These are phyloP conservation scores for Lithophane semibrunnea DNA, from an alignment of 2,888 invertebrate genomes.

Conservation along the genomic window DNA sequence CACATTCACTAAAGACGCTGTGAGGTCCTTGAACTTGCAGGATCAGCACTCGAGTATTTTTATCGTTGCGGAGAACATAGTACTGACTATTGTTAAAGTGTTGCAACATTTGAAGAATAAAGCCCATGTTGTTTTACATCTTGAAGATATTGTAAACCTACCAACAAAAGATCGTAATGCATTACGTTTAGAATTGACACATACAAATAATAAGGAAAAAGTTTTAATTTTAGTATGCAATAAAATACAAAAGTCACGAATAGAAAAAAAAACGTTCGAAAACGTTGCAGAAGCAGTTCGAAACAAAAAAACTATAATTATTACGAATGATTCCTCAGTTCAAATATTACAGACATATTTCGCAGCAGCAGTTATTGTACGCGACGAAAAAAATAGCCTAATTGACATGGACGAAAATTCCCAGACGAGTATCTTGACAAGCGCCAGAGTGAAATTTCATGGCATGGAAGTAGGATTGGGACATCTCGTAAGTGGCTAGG, in stretches of 20 bases:
- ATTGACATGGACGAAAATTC: conserved; percentile 32
- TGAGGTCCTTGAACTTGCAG: conserved; percentile 11
- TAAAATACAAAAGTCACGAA: neutral
- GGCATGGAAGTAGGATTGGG: conserved; percentile 12
- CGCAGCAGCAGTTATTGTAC: neutral
- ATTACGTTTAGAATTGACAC: conserved; percentile 7
- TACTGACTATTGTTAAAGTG: conserved; percentile 30
- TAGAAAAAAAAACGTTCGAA: conserved; percentile 6
- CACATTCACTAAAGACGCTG: conserved; percentile 22
- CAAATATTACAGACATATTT: neutral
- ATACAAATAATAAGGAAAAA: neutral
- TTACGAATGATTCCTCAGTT: conserved; percentile 26
- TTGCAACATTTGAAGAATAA: conserved; percentile 26
- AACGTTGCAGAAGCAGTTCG: conserved; percentile 9
- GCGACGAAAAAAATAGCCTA: conserved; percentile 20
- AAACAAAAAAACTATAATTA: conserved; percentile 18
- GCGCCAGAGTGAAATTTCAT: conserved; percentile 37
- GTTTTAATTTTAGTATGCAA: conserved; percentile 19
- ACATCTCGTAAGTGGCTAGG: neutral
- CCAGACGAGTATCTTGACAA: conserved; percentile 21
- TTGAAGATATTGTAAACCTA: conserved; percentile 24
- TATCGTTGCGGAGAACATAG: conserved; percentile 22
- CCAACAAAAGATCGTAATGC: neutral
- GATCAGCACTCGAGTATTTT: neutral
- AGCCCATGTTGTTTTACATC: conserved; percentile 8